phyloP scores from a whole-genome alignment of 2,797 vertebrate species.

The Eptatretus atami region DNA sequence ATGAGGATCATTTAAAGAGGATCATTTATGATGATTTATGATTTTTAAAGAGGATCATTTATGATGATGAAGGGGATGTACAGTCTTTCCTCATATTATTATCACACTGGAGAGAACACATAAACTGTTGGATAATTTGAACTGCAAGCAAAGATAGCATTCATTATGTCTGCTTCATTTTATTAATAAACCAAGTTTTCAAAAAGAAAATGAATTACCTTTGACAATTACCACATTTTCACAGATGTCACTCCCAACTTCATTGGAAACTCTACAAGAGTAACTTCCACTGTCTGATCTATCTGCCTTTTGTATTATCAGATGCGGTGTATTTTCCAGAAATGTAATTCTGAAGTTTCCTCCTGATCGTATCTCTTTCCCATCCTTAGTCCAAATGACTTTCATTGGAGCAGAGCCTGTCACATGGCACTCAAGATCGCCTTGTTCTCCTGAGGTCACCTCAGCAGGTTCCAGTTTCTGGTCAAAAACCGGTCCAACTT shows the following conservation, averaged over 20 bases:
- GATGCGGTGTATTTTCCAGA: conserved; percentile 34
- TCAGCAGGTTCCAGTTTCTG: conserved; percentile 43
- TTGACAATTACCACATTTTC: conserved; percentile 59
- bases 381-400: conserved; percentile 80
- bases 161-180: too few species aligned
- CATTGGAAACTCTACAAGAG: conserved; percentile 62
- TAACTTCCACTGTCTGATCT: conserved; percentile 59
- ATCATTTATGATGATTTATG: too few species aligned
- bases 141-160: too few species aligned
- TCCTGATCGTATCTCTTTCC: conserved; percentile 66
- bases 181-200: too few species aligned
- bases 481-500: conserved; percentile 67
- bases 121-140: too few species aligned
- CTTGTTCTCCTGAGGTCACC: conserved; percentile 45
- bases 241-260: conserved; percentile 75
- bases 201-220: conserved; percentile 27
- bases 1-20: too few species aligned
- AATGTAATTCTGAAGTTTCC: conserved; percentile 70
- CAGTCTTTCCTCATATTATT: too few species aligned
- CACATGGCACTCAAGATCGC: conserved; percentile 70
- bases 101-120: too few species aligned
- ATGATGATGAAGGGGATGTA: too few species aligned
- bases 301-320: conserved; percentile 61
- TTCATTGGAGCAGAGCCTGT: conserved; percentile 56
- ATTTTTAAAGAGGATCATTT: too few species aligned